These are phyloP conservation scores for Caenorhabditis zanzibari DNA, from an alignment of 2,888 invertebrate genomes.

Conservation along the genomic window DNA sequence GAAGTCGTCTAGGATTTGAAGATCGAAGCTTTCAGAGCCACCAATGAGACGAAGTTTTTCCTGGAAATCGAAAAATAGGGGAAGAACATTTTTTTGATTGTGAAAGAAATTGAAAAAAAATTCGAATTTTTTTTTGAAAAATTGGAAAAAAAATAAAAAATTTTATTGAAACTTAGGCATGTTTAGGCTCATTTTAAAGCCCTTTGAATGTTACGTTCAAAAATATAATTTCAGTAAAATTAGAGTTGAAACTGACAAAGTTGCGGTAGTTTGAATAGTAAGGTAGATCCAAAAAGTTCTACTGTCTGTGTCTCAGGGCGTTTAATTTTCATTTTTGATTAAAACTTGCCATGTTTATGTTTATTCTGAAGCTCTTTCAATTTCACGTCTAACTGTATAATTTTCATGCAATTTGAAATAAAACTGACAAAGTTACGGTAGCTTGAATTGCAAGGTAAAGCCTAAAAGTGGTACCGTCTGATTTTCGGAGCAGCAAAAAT, in stretches of 20 bases:
- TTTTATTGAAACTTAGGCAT: neutral
- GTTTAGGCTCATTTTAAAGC: neutral
- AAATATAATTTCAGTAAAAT: neutral
- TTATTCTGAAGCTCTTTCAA: too few species aligned
- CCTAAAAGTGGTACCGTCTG: too few species aligned
- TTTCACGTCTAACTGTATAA: neutral
- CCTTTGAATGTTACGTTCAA: neutral
- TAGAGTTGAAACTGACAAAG: neutral
- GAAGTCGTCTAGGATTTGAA: constrained; percentile 3
- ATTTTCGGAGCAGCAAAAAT: neutral
- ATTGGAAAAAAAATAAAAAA: too few species aligned
- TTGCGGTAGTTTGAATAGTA: neutral
- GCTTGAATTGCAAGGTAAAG: neutral
- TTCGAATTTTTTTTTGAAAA: too few species aligned
- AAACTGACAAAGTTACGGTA: neutral
- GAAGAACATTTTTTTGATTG: too few species aligned
- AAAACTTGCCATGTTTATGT: too few species aligned
- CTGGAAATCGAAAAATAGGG: too few species aligned
- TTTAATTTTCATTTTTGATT: too few species aligned
- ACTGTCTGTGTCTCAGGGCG: too few species aligned
- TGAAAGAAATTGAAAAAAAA: too few species aligned
- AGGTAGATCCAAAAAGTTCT: too few species aligned
- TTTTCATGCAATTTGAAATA: neutral
- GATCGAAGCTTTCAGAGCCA: constrained; percentile 47
- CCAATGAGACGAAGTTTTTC: constrained; percentile 54